phyloP scores from a whole-genome alignment of 2,888 invertebrate species.

The Prenolepis imparis region DNA sequence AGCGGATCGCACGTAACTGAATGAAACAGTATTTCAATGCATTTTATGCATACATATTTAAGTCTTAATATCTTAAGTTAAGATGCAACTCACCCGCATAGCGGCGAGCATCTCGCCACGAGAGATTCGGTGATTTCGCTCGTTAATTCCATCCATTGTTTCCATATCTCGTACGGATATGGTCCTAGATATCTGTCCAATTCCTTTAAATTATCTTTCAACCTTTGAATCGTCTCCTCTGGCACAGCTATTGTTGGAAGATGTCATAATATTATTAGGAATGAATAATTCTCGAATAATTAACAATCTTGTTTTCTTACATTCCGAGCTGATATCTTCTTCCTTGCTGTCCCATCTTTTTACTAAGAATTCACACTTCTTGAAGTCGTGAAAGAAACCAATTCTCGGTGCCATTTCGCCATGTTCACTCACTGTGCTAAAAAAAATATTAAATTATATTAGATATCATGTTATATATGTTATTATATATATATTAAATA shows the following conservation, averaged over 20 bases:
- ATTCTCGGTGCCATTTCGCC: conserved; percentile 88
- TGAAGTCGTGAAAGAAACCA: conserved; percentile 95
- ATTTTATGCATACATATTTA: too few species aligned
- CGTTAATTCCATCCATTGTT: conserved; percentile 94
- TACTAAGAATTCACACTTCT: conserved; percentile 93
- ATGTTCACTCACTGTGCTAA: conserved; percentile 87
- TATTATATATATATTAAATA: too few species aligned
- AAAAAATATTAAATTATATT: conserved; percentile 57
- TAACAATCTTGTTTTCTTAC: conserved; percentile 81
- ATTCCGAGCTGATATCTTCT: conserved; percentile 90
- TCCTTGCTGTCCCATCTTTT: conserved; percentile 93
- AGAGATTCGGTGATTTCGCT: conserved; percentile 86
- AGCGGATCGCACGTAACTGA: conserved; percentile 91
- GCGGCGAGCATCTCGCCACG: conserved; percentile 90
- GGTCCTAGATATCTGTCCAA: conserved; percentile 94
- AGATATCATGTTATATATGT: conserved; percentile 82
- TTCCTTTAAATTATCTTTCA: conserved; percentile 90
- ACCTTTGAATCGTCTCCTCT: conserved; percentile 89
- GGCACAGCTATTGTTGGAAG: conserved; percentile 86
- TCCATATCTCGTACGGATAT: conserved; percentile 96
- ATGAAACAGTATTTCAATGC: conserved; percentile 28
- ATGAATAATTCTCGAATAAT: not conserved
- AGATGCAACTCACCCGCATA: conserved; percentile 90
- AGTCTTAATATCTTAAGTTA: too few species aligned
- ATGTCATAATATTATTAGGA: conserved; percentile 15